Conservation (phyloP, 2,888 invertebrate genomes). For the Hipparchia semele region DNA sequence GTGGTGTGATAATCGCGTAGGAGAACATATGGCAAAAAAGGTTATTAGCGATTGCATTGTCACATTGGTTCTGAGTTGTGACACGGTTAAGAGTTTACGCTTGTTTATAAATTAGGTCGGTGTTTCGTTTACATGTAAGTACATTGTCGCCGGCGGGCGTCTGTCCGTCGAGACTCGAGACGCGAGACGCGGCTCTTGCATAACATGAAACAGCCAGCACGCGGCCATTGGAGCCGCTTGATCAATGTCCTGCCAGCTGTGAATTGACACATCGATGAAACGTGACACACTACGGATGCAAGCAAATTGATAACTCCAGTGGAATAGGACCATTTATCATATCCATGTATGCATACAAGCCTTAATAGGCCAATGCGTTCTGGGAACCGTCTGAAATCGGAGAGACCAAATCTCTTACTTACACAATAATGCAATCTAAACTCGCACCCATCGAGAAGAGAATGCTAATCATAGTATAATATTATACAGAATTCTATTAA, state of each 20-base stretch:
- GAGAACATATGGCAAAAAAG: slow-evolving; percentile 32
- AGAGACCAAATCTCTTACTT: too few species aligned
- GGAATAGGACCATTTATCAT: slow-evolving; percentile 10
- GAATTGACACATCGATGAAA: slow-evolving; percentile 50
- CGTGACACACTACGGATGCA: slow-evolving; percentile 38
- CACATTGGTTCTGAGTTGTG: slow-evolving; percentile 45
- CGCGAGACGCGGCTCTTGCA: slow-evolving; percentile 48
- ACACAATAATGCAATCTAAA: too few species aligned
- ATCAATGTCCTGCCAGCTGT: slow-evolving; percentile 52
- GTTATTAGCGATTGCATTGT: slow-evolving; percentile 41
- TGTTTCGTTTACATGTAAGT: slow-evolving; percentile 45
- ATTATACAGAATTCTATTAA: too few species aligned
- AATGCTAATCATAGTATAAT: too few species aligned
- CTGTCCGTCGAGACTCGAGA: slow-evolving; percentile 31
- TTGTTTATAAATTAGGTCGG: slow-evolving; percentile 50
- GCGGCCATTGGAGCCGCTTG: slow-evolving; percentile 47
- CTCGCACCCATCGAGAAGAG: too few species aligned
- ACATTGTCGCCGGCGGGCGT: slow-evolving; percentile 42
- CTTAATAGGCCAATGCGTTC: not conserved
- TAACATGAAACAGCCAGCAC: slow-evolving; percentile 42
- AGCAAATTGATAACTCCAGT: slow-evolving; percentile 30
- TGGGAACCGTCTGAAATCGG: too few species aligned
- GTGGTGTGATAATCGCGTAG: slow-evolving; percentile 26
- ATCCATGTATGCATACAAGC: not conserved
- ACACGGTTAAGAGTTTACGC: slow-evolving; percentile 47